Percentiles rank a stretch among this genome's conserved stretches.
Evolutionary conservation across 2,797 vertebrate species (phyloP).

Genomic region (Meriones psammophilus): DNA sequence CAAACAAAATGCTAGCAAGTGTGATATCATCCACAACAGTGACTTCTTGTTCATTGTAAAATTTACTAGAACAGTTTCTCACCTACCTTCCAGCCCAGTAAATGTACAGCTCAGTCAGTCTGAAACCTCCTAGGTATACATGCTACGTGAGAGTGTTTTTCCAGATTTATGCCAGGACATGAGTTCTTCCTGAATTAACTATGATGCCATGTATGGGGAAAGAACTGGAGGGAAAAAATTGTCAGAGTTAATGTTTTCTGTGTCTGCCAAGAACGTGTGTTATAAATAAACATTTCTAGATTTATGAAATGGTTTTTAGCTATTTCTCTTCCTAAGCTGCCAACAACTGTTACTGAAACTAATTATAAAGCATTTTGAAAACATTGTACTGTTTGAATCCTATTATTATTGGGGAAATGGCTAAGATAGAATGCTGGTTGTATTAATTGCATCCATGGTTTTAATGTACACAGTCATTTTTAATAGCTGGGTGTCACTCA

Average conservation of each 20-base stretch:
- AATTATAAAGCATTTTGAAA: slow-evolving; percentile 53
- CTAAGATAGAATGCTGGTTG: background rate
- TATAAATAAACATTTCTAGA: slow-evolving; percentile 60
- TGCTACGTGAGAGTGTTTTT: background rate
- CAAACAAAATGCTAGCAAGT: slow-evolving; percentile 14
- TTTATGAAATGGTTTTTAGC: slow-evolving; percentile 53
- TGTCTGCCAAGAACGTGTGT: slow-evolving; percentile 44
- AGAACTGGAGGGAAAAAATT: slow-evolving; percentile 47
- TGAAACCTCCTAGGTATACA: background rate
- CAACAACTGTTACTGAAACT: slow-evolving; percentile 25
- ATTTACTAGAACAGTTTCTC: background rate
- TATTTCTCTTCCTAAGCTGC: slow-evolving; percentile 62
- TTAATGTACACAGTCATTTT: background rate
- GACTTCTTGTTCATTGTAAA: background rate
- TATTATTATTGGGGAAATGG: slow-evolving; percentile 4
- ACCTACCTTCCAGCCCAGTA: background rate
- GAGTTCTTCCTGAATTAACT: slow-evolving; percentile 35
- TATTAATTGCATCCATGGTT: background rate
- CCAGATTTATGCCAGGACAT: background rate
- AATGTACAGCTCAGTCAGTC: background rate
- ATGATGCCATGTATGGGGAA: background rate
- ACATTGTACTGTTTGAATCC: background rate
- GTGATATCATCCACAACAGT: background rate
- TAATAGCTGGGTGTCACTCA: background rate
- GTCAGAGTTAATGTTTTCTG: slow-evolving; percentile 64